A percentile compares a stretch with the other conserved stretches of the same genome.
Evolutionary conservation across 2,113 vertebrate species (phyloP).

Genomic region (Cricetomys ansorgei): DNA sequence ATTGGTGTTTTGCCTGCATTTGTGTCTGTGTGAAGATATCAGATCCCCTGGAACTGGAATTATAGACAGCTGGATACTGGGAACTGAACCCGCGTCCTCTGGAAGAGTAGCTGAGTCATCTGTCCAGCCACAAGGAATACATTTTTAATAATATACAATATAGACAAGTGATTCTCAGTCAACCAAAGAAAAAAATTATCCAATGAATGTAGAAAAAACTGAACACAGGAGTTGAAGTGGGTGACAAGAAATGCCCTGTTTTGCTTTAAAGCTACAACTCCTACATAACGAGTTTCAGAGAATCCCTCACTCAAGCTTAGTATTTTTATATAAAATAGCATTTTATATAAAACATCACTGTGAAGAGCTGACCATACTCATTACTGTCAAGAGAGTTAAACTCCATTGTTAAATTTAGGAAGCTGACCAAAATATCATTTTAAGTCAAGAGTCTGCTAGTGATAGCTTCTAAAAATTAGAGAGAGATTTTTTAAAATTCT

Average conservation of each 20-base stretch:
- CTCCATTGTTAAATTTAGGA: conserved; percentile 17
- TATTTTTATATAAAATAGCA: conserved; percentile 41
- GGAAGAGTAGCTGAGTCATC: too few species aligned
- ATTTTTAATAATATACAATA: background rate
- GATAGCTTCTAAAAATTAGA: background rate
- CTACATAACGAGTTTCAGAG: background rate
- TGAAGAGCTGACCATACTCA: background rate
- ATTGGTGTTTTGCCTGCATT: too few species aligned
- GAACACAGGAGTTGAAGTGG: too few species aligned
- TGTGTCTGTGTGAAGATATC: too few species aligned
- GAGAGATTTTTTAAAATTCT: background rate
- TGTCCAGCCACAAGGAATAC: too few species aligned
- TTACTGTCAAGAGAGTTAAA: conserved; percentile 13
- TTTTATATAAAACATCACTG: background rate
- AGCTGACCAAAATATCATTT: background rate
- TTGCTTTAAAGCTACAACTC: background rate
- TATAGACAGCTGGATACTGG: too few species aligned
- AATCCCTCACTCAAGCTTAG: background rate
- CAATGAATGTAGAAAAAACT: background rate
- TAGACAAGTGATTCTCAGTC: background rate
- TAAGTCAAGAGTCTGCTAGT: conserved; percentile 18
- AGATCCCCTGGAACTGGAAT: too few species aligned
- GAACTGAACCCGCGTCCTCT: too few species aligned
- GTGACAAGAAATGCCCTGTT: background rate
- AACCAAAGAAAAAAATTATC: background rate